Evolutionary conservation across 2,888 invertebrate species (phyloP).

Genomic region (Leucozona laternaria): DNA sequence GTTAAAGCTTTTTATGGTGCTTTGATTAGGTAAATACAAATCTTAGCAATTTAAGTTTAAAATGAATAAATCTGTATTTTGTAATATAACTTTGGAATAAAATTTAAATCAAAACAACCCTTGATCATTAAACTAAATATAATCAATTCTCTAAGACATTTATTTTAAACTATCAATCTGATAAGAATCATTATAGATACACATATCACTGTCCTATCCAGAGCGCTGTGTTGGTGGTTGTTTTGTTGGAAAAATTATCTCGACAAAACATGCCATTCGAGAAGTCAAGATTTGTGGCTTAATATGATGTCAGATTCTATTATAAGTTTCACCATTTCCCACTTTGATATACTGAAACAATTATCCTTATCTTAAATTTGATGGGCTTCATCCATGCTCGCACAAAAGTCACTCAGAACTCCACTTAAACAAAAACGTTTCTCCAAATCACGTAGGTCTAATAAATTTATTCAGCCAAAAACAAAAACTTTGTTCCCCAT

Average conservation of each 20-base stretch:
- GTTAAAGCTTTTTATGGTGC: no score
- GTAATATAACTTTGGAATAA: no score
- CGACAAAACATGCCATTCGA: neutral
- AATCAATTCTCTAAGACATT: neutral
- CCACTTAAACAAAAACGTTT: constrained; percentile 42
- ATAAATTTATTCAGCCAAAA: constrained; percentile 48
- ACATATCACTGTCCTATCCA: neutral
- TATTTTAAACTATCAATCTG: neutral
- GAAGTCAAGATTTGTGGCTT: neutral
- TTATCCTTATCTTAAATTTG: constrained; percentile 32
- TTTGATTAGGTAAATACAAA: no score
- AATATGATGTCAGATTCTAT: constrained; percentile 5
- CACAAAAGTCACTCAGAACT: constrained; percentile 5
- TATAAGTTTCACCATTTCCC: neutral
- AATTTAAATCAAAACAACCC: no score
- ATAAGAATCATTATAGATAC: neutral
- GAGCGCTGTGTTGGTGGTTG: neutral
- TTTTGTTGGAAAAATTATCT: neutral
- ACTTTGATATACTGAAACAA: constrained; percentile 12
- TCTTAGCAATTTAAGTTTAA: no score
- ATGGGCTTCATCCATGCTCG: neutral
- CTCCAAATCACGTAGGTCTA: constrained; percentile 33
- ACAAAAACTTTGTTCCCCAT: constrained; percentile 28
- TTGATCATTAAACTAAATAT: no score
- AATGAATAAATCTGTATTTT: no score